These are phyloP conservation scores for Phalangium opilio DNA, from an alignment of 2,888 invertebrate genomes.

Conservation along the genomic window DNA sequence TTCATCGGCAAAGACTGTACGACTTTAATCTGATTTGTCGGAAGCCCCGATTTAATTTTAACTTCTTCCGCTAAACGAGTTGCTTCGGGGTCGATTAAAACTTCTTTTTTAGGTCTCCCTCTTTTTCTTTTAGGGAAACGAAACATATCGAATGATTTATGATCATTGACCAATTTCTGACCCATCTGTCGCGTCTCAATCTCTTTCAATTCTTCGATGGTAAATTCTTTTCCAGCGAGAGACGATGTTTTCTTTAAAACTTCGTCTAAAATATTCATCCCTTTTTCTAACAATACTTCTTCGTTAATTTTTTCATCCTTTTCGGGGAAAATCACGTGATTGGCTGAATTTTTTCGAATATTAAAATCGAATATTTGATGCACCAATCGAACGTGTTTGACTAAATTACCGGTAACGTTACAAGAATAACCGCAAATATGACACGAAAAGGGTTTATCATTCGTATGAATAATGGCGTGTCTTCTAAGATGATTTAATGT, in stretches of 20 bases:
- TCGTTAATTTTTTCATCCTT: not conserved
- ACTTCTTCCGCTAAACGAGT: too few species aligned
- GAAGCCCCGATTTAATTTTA: too few species aligned
- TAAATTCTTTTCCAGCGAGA: not conserved
- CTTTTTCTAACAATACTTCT: not conserved
- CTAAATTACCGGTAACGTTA: not conserved
- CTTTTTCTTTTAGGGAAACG: too few species aligned
- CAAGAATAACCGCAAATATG: not conserved
- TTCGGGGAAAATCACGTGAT: too few species aligned
- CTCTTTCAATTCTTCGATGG: not conserved
- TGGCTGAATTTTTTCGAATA: not conserved
- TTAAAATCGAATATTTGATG: not conserved
- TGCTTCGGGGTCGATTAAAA: too few species aligned
- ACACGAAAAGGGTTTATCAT: not conserved
- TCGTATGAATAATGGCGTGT: not conserved
- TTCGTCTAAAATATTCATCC: not conserved
- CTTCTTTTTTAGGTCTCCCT: too few species aligned
- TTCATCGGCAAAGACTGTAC: too few species aligned
- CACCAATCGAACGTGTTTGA: not conserved
- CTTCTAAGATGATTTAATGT: not conserved
- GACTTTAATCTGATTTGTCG: too few species aligned
- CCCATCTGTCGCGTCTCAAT: not conserved
- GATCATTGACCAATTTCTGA: not conserved
- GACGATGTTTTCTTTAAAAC: not conserved
- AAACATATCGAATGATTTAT: too few species aligned